phyloP scores from a whole-genome alignment of 2,888 invertebrate genomes.

The Nemurella pictetii region DNA sequence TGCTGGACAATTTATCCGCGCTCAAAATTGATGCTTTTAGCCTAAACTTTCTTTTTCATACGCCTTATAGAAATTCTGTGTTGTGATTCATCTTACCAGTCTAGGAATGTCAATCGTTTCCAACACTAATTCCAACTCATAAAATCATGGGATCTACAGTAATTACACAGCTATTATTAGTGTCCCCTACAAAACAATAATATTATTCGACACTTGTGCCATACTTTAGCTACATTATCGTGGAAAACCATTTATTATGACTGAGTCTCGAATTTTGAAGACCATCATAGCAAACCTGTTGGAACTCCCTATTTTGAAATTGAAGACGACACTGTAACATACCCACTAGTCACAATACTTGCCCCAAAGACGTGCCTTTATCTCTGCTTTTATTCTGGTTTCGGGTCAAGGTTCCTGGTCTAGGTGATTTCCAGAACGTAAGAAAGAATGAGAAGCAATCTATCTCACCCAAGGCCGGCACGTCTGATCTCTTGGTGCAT shows the following conservation, averaged over 20 bases:
- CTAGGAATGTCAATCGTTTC: neutral
- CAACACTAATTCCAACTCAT: neutral
- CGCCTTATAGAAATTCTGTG: neutral
- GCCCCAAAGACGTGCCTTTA: too few relatives aligned
- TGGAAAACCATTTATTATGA: too few relatives aligned
- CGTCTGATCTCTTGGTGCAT: neutral
- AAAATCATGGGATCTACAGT: too few relatives aligned
- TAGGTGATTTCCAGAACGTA: neutral
- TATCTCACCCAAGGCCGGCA: neutral
- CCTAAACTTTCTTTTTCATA: neutral
- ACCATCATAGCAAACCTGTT: too few relatives aligned
- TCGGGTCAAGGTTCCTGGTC: neutral
- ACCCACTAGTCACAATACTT: neutral
- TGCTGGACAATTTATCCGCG: neutral
- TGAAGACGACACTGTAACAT: neutral
- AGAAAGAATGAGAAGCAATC: neutral
- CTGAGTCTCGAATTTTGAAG: too few relatives aligned
- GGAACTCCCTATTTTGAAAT: neutral
- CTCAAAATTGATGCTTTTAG: neutral
- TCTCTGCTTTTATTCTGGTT: too few relatives aligned
- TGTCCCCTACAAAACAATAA: too few relatives aligned
- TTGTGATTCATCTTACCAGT: neutral
- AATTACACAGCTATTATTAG: too few relatives aligned
- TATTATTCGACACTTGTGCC: too few relatives aligned
- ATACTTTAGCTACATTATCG: too few relatives aligned